These are phyloP conservation scores for Platygyra sinensis DNA, from an alignment of 64 coral and sea anemone species.

Conservation along the genomic window DNA sequence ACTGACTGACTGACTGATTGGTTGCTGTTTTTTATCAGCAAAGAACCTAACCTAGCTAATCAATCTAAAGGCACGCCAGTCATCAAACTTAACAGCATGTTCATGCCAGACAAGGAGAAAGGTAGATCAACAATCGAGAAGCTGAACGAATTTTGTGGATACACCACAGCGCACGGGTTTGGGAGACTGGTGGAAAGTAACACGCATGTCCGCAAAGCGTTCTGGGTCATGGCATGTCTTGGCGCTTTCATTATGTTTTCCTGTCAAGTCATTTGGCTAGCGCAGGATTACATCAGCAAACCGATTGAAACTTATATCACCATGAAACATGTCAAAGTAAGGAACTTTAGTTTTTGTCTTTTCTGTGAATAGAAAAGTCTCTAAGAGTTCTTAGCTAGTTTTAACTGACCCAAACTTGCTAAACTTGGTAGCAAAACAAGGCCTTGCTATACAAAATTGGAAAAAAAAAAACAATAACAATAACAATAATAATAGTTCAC, in stretches of 20 bases:
- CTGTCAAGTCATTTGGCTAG: conserved; percentile 12
- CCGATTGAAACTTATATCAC: conserved; percentile 34
- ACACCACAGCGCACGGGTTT: conserved; percentile 34
- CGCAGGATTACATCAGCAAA: neutral
- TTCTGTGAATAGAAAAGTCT: too few relatives aligned
- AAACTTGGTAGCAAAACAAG: too few relatives aligned
- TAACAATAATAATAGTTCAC: too few relatives aligned
- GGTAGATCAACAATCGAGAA: neutral
- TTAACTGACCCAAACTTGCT: too few relatives aligned
- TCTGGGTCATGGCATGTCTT: conserved; percentile 34
- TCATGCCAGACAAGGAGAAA: neutral
- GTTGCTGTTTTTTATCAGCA: too few relatives aligned
- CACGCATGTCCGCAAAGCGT: neutral
- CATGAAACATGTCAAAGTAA: conserved; percentile 34
- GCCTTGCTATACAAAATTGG: too few relatives aligned
- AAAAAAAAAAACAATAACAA: too few relatives aligned
- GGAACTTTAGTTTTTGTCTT: neutral
- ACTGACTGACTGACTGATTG: too few relatives aligned
- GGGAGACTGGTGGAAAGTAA: conserved; percentile 23
- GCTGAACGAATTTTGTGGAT: conserved; percentile 38
- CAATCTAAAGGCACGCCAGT: neutral
- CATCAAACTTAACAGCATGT: neutral
- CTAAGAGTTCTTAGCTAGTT: too few relatives aligned
- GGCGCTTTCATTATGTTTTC: conserved; percentile 11
- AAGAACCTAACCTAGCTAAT: too few relatives aligned